Base-by-base conservation (phyloP, 2,888 invertebrate species). In the Drosophila barbarae region DNA sequence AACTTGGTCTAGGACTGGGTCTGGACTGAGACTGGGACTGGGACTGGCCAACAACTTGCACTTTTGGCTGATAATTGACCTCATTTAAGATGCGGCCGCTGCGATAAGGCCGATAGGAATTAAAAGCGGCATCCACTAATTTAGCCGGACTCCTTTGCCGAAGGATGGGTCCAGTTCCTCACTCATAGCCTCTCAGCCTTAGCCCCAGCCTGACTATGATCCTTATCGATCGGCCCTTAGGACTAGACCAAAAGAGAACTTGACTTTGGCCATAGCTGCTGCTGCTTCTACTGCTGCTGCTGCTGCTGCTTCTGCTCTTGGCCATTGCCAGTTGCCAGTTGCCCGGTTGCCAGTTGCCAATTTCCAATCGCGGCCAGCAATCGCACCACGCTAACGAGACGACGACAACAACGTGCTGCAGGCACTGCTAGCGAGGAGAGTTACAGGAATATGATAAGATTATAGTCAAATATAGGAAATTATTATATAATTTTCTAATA, bases 81-180 rank as follows among this genome's bases (percentile, higher is more conserved):
- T 85, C 82, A 78, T 85, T 85, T 84, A 77, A 85, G 84, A 84
- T 85, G 84, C 44, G 72, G 66, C 65, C 46, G 72, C 44, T 50
- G 47, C 56, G 79, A 85, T 79, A 83, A 79, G 74, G 39, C 63
- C 44, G 81, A 83, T 74, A 77, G 84, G 77, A 85, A 79, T 79
- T 79, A 85, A 79, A 85, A 80, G 85, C 80, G 81, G 85, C 85
- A 83, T 83, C 85, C 85, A 84, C 84, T 79, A 79, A 79, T 85
- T 85, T 79, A 85, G 81, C 66, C 64, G 57, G 60, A 59, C 64
- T 61, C 28, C 47, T 30, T 30, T n/a, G 71, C 34, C 23, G 30
- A 30, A 50, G 64, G 49, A 53, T 44, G 47, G 61, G 32, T 46
- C 44, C 26, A 52, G 36, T 46, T 55, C 44, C 41, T 36, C 32